These are phyloP conservation scores for Phalacrocorax carbo DNA, from an alignment of 2,113 vertebrate species.

Conservation along the genomic window DNA sequence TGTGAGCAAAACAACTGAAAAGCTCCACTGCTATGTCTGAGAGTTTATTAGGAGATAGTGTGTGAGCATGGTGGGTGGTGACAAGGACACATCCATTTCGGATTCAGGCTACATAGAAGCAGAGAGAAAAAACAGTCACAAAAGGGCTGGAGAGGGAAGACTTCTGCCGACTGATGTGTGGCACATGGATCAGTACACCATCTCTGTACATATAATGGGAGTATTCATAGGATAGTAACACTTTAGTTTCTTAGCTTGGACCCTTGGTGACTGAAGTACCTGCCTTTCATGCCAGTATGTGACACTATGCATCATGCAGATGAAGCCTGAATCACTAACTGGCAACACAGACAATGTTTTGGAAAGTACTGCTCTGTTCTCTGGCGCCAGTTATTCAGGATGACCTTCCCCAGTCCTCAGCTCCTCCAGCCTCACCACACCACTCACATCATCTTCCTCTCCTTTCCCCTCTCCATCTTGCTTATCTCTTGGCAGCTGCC, in stretches of 20 bases:
- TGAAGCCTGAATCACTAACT: not conserved
- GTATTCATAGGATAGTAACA: not conserved
- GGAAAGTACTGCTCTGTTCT: not conserved
- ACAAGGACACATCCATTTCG: not conserved
- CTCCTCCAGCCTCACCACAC: not conserved
- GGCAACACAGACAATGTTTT: not conserved
- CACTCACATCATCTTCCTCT: not conserved
- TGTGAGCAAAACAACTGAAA: not conserved
- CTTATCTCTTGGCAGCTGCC: not conserved
- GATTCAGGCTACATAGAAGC: not conserved
- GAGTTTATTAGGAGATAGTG: not conserved
- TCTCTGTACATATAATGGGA: not conserved
- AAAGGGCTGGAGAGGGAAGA: not conserved
- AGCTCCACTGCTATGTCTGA: not conserved
- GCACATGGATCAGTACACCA: not conserved
- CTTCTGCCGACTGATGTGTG: not conserved
- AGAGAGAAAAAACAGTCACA: not conserved
- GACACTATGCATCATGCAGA: not conserved
- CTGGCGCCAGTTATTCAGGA: not conserved
- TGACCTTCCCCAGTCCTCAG: rapidly evolving
- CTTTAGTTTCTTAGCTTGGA: not conserved
- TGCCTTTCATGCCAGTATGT: rapidly evolving
- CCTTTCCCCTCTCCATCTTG: not conserved
- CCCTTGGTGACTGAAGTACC: not conserved
- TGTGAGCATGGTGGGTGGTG: not conserved